Conservation (phyloP, 2,797 vertebrate genomes). For the Protosalanx chinensis region DNA sequence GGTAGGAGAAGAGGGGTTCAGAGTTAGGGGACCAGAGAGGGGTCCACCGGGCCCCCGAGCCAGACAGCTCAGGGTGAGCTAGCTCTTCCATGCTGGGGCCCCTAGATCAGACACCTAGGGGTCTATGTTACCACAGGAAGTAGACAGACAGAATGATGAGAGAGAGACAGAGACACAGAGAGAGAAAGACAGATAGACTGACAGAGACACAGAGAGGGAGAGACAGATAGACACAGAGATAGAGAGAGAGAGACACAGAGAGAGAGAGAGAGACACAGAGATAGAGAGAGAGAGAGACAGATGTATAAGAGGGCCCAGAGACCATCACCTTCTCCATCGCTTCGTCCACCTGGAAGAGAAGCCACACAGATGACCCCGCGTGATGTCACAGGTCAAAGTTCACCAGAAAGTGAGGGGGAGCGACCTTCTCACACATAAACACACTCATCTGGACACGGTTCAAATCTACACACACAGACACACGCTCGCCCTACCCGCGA, state of each 20-base stretch:
- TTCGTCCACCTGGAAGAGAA: constrained; percentile 88
- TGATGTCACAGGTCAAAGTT: constrained; percentile 52
- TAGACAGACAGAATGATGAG: not conserved
- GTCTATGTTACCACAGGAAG: constrained; percentile 67
- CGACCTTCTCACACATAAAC: not conserved
- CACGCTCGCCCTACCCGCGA: too few species aligned
- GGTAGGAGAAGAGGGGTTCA: constrained; percentile 31
- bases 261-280: constrained; percentile 9
- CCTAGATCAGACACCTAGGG: constrained; percentile 72
- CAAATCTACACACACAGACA: too few species aligned
- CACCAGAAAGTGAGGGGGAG: constrained; percentile 31
- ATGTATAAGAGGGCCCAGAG: constrained; percentile 76
- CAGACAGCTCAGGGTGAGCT: not conserved
- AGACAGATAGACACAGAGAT: constrained; percentile 40
- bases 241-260: constrained; percentile 53
- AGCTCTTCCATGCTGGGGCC: constrained; percentile 63
- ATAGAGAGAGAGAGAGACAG: constrained; percentile 55
- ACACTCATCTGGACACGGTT: too few species aligned
- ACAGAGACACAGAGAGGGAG: constrained; percentile 36
- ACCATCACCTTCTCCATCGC: constrained; percentile 82
- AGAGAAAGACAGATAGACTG: constrained; percentile 54
- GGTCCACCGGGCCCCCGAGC: too few species aligned
- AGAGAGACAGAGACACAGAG: constrained; percentile 39
- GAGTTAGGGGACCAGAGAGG: not conserved
- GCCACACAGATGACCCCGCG: constrained; percentile 63